Percentiles rank a stretch among this genome's conserved stretches.
These are phyloP conservation scores for Mactra quadrangularis DNA, from an alignment of 1,140 invertebrate species.

Conservation along the genomic window DNA sequence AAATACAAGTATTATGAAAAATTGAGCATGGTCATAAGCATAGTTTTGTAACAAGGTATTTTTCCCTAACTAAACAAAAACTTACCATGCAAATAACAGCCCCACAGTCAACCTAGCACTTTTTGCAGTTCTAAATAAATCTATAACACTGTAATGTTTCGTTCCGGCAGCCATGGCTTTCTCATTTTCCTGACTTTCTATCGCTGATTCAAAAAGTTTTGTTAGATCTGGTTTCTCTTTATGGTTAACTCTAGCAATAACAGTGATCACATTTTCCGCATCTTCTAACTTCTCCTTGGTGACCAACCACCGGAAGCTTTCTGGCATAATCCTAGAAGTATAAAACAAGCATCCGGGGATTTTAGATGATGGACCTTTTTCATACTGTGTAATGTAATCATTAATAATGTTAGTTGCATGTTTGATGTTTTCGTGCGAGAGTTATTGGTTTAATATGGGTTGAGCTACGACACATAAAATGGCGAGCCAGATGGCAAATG, in stretches of 20 bases:
- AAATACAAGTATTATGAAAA: no score
- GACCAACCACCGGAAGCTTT: constrained; percentile 77
- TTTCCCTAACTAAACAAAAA: neutral
- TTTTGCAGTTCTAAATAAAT: constrained; percentile 39
- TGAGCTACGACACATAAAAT: no score
- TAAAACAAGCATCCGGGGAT: neutral
- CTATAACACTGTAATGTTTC: constrained; percentile 29
- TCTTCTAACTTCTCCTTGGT: constrained; percentile 67
- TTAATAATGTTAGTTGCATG: no score
- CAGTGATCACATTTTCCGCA: constrained; percentile 66
- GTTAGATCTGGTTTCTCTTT: constrained; percentile 19
- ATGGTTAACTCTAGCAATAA: constrained; percentile 70
- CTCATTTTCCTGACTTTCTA: neutral
- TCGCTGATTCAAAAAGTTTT: neutral
- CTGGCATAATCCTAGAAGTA: constrained; percentile 70
- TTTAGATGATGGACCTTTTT: neutral
- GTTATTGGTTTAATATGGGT: no score
- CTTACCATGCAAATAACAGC: constrained; percentile 53
- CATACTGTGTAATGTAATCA: no score
- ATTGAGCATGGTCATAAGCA: no score
- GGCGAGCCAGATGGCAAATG: no score
- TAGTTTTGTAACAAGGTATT: no score
- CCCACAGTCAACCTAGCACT: constrained; percentile 12
- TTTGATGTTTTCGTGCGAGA: no score
- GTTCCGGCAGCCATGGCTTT: neutral